Evolutionary conservation across 2,888 invertebrate genomes (phyloP).

Genomic region (Andrena marginata): DNA sequence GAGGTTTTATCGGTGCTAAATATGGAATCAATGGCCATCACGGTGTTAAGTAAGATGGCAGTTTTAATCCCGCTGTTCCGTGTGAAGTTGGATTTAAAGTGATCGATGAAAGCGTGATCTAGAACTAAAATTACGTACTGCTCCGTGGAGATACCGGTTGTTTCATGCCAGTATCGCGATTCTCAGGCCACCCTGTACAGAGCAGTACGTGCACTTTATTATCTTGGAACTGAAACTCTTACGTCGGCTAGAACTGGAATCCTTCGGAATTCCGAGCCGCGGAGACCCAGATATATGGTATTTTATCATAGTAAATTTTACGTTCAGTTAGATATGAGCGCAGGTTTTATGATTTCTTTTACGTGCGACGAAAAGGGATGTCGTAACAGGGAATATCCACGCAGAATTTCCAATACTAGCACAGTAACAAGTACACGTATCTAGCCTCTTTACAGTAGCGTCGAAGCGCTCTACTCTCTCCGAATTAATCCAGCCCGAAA

Average conservation of each 20-base stretch:
- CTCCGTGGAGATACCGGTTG: not conserved
- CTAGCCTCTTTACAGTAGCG: not conserved
- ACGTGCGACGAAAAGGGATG: slow-evolving; percentile 15
- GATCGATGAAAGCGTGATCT: too few relatives aligned
- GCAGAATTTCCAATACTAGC: not conserved
- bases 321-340: slow-evolving; percentile 22
- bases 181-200: not conserved
- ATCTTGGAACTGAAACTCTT: slow-evolving; percentile 16
- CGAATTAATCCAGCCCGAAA: not conserved
- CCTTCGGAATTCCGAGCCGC: slow-evolving; percentile 6
- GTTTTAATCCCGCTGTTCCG: too few relatives aligned
- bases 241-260: slow-evolving; percentile 6
- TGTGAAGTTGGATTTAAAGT: too few relatives aligned
- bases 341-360: slow-evolving; percentile 35
- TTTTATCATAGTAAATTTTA: slow-evolving; percentile 43
- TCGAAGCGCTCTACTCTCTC: not conserved
- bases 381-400: slow-evolving; percentile 11
- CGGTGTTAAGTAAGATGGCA: too few relatives aligned
- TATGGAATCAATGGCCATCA: too few relatives aligned
- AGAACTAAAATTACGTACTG: too few relatives aligned
- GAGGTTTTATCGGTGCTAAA: too few relatives aligned
- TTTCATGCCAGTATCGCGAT: not conserved
- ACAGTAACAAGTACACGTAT: too few relatives aligned
- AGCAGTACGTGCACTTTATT: slow-evolving; percentile 10
- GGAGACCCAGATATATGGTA: not conserved